A percentile compares a stretch with the other conserved stretches of the same genome.
phyloP scores from a whole-genome alignment of 2,888 invertebrate genomes.

The Pristionchus mayeri region DNA sequence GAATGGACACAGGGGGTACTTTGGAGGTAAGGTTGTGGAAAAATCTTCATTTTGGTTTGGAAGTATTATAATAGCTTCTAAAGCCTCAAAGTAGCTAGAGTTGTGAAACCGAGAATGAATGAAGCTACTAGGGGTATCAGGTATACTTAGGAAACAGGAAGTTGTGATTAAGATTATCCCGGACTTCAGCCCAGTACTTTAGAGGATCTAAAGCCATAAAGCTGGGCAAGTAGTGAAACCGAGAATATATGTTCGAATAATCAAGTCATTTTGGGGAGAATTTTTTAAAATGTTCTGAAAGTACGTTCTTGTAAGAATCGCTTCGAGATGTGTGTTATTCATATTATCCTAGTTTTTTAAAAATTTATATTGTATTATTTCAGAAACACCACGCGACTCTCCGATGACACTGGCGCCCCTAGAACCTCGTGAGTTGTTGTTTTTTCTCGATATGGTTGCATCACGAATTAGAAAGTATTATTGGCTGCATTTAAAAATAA shows the following conservation, averaged over 20 bases:
- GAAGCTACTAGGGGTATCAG: no score
- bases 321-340: neutral
- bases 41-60: no score
- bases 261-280: no score
- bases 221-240: no score
- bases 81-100: no score
- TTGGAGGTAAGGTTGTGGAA: neutral
- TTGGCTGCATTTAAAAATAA: neutral
- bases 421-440: neutral
- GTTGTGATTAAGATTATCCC: no score
- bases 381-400: conserved; percentile 5
- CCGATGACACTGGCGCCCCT: conserved; percentile 31
- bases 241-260: no score
- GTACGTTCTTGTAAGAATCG: neutral
- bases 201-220: no score
- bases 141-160: no score
- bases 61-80: no score
- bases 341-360: neutral
- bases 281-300: neutral
- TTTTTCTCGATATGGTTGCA: neutral
- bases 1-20: neutral
- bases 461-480: neutral
- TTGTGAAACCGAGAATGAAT: no score
- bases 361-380: neutral
- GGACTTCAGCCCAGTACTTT: no score